Evolutionary conservation across 1,140 invertebrate species (phyloP).

Genomic region (Grapholita molesta): DNA sequence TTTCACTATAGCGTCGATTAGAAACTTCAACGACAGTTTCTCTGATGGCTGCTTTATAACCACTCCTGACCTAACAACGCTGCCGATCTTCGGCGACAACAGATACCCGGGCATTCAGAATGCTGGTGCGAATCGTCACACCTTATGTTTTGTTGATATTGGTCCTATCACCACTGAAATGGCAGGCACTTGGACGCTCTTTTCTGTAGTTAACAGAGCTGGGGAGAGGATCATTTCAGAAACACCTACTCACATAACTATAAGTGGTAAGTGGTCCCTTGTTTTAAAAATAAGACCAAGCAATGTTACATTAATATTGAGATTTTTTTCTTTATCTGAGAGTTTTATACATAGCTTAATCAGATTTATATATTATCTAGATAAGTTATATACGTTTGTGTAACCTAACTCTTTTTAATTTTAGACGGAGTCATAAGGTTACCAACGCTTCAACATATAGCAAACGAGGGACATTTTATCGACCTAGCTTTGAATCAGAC

Average conservation of each 20-base stretch:
- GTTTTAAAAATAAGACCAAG: too few species aligned
- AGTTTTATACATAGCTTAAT: too few species aligned
- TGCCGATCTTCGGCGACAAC: slow-evolving; percentile 2
- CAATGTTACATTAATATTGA: too few species aligned
- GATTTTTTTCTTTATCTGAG: too few species aligned
- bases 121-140: not conserved
- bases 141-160: not conserved
- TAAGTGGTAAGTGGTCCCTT: not conserved
- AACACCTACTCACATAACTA: not conserved
- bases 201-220: not conserved
- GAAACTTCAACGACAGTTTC: not conserved
- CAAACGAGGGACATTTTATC: not conserved
- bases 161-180: slow-evolving; percentile 7
- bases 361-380: too few species aligned
- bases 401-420: not conserved
- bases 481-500: slow-evolving; percentile 3
- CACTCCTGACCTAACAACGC: not conserved
- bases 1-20: not conserved
- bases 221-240: slow-evolving; percentile 2
- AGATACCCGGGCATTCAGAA: not conserved
- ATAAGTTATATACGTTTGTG: too few species aligned
- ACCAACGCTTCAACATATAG: not conserved
- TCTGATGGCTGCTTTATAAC: not conserved
- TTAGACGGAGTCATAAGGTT: not conserved
- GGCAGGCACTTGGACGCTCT: not conserved